Base-by-base conservation (phyloP, 2,797 vertebrate species). In the Odontamblyopus rebecca region DNA sequence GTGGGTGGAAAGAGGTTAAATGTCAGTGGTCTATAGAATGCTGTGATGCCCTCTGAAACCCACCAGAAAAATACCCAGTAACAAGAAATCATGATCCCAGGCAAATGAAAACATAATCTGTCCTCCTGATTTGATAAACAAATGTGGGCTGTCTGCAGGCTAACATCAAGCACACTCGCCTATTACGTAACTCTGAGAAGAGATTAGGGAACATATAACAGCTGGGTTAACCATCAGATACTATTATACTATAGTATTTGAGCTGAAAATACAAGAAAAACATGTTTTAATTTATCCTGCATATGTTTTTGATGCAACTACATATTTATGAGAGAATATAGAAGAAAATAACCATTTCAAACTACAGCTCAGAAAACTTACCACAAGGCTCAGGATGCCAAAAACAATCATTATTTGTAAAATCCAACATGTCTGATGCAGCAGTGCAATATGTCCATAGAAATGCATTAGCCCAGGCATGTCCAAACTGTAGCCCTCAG, bases 51-150 rank as follows among this genome's bases (percentile, higher is more conserved):
- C 3, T 44, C 41, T 13, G 12, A 44, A 44, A 44, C 12, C 2
- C 41, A 44, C 41, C 41, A 44, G 41, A 12, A 44, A 44, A 12
- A 44, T 44, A 2, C 41, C 41, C 41, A 44, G 11, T 13, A 12
- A 12, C 41, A 13, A 12, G 2, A 44, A 44, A 44, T 44, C 11
- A 44, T 9, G 26, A 67, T 67, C 26, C 29, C 48, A 53, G 26
- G 48, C 48, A 67, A 67, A 67, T 67, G 16, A 19, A 29, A 51
- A 32, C 48, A 4, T 11, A 30, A n/a, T 12, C 26, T 19, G 9
- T 67, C 26, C 32, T 38, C 9, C 65, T 32, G 15, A 51, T 67
- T 67, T 67, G 48, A 51, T 16, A 53, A 67, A 67, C 65, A 67
- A 67, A 67, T 67, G 27, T 53, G 48, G 2, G 16, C 16, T 19